phyloP scores from a whole-genome alignment of 2,888 invertebrate genomes.

The Epiperipatus broadwayi region DNA sequence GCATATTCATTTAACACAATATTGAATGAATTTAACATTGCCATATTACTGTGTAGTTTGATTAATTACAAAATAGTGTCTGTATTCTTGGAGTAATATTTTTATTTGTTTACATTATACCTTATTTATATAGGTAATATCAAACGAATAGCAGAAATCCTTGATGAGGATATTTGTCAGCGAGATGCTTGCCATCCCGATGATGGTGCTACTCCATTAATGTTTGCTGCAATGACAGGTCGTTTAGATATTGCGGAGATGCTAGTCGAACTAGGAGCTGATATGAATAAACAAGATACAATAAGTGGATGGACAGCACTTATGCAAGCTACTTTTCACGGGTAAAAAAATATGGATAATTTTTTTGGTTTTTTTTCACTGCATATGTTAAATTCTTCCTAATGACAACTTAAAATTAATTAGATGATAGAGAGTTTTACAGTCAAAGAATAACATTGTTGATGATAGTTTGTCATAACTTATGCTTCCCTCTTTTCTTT shows the following conservation, averaged over 20 bases:
- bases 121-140: constrained; percentile 24
- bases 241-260: constrained; percentile 26
- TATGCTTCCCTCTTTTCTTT: too few species aligned
- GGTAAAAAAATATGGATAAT: too few species aligned
- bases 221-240: constrained; percentile 30
- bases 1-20: too few species aligned
- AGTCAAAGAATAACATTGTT: too few species aligned
- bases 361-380: too few species aligned
- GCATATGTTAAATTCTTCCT: too few species aligned
- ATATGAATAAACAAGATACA: constrained; percentile 28
- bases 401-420: too few species aligned
- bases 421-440: too few species aligned
- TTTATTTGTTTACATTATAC: not conserved
- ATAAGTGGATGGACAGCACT: constrained; percentile 32
- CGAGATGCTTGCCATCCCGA: constrained; percentile 24
- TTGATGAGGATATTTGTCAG: constrained; percentile 24
- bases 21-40: too few species aligned
- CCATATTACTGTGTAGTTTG: too few species aligned
- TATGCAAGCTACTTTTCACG: constrained; percentile 31
- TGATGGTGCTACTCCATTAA: constrained; percentile 31
- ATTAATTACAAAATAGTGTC: too few species aligned
- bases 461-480: too few species aligned
- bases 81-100: not conserved
- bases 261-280: constrained; percentile 26
- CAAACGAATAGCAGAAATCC: constrained; percentile 22